A percentile compares a stretch with the other conserved stretches of the same genome.
Evolutionary conservation across 2,113 vertebrate genomes (phyloP).

Genomic region (Trematocara nigrifrons): DNA sequence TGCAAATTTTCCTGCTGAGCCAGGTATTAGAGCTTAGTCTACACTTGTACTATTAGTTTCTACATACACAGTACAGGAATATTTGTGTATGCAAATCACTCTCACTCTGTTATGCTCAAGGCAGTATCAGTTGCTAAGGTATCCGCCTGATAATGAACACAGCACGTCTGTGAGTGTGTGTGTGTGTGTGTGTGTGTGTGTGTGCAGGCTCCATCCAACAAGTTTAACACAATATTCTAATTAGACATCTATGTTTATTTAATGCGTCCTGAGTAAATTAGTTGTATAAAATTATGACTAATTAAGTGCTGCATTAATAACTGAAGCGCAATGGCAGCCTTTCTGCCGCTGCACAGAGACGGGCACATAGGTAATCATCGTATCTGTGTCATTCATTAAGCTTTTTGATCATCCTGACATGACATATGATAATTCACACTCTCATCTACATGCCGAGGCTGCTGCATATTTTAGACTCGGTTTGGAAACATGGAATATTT

Average conservation of each 20-base stretch:
- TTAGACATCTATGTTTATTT: conserved; percentile 75
- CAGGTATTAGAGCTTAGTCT: not conserved
- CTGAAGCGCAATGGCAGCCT: conserved; percentile 37
- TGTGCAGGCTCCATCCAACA: conserved; percentile 32
- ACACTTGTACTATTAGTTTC: not conserved
- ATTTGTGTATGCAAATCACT: conserved; percentile 52
- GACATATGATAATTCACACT: conserved; percentile 51
- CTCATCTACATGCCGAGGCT: conserved; percentile 31
- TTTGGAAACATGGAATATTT: conserved; percentile 10
- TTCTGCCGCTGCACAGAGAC: conserved; percentile 40
- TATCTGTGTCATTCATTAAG: conserved; percentile 67
- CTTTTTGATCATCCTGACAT: conserved; percentile 60
- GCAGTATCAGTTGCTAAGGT: conserved; percentile 49
- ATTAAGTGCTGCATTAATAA: conserved; percentile 72
- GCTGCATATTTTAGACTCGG: conserved; percentile 42
- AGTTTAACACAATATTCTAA: conserved; percentile 71
- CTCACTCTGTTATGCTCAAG: conserved; percentile 11
- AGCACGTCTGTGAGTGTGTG: not conserved
- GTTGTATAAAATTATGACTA: conserved; percentile 74
- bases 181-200: not conserved
- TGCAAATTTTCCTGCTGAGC: not conserved
- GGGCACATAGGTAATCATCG: conserved; percentile 58
- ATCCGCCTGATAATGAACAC: conserved; percentile 53
- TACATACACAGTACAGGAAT: not conserved
- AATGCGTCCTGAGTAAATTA: conserved; percentile 72